phyloP scores from a whole-genome alignment of 2,113 vertebrate species.

The Platichthys flesus region DNA sequence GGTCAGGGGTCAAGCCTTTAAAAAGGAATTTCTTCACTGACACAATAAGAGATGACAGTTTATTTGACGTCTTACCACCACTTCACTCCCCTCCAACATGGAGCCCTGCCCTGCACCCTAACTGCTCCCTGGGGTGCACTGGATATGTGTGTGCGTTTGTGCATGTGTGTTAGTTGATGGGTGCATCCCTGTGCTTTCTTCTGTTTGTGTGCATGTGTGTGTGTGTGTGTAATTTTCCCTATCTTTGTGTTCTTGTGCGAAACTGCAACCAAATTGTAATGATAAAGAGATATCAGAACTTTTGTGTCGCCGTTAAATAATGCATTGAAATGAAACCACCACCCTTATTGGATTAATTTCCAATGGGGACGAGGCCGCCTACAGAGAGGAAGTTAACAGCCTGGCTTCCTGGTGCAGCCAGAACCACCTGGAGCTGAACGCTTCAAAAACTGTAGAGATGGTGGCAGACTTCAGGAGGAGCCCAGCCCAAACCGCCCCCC shows the following conservation, averaged over 20 bases:
- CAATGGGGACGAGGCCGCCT: too few species aligned
- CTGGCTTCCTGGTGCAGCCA: too few species aligned
- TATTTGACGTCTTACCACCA: constrained; percentile 82
- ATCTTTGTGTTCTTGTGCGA: background rate
- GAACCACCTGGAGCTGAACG: too few species aligned
- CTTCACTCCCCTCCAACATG: constrained; percentile 65
- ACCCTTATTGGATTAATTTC: too few species aligned
- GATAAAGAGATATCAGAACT: too few species aligned
- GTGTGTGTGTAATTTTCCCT: constrained; percentile 14
- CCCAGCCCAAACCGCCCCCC: too few species aligned
- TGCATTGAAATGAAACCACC: background rate
- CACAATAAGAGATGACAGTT: constrained; percentile 85
- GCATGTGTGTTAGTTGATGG: background rate
- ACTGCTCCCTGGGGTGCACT: constrained; percentile 74
- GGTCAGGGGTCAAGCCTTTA: constrained; percentile 81
- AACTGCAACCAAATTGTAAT: background rate
- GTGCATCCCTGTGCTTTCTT: constrained; percentile 4
- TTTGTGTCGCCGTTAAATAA: background rate
- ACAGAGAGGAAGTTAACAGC: too few species aligned
- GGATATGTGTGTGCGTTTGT: constrained; percentile 34
- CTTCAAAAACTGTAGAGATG: too few species aligned
- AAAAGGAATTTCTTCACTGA: constrained; percentile 85
- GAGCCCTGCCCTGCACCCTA: constrained; percentile 64
- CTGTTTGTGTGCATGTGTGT: background rate
- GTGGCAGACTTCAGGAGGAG: too few species aligned